Evolutionary conservation across 2,888 invertebrate genomes (phyloP), one percentile per base, ranked within the genome.

Genomic region (Drosophila lutescens): DNA sequence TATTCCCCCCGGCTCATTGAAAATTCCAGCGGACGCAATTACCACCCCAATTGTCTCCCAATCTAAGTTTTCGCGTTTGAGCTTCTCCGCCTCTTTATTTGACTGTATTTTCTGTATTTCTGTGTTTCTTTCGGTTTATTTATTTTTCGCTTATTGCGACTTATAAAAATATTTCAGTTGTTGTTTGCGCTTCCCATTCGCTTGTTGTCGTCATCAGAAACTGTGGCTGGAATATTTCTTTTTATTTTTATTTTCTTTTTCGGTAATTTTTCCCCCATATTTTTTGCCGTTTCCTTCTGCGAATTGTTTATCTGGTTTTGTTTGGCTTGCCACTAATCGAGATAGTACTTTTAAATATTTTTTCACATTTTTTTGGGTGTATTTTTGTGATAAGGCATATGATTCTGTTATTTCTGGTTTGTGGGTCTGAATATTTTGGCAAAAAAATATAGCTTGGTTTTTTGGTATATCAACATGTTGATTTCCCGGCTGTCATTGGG

Each of bases 101-200:
- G 38, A 15, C 20, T 20, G 58, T 59, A 12, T 61, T 67, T 58
- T 57, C 36, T 54, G 55, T 71, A 10, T 78, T 77, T 65, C 47
- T 54, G 51, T 71, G 12, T 76, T 77, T 65, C 47, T 74, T 71
- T 78, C 47, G 30, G 59, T 71, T 73, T 69, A 59, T 81, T 76
- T 78, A 74, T 71, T 75, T 76, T 87, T 74, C 79, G 82, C 82
- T 81, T 86, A 85, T 87, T 86, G 90, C 86, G 89, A 80, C 87
- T 84, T 86, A 80, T 73, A 72, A 74, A 69, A 83, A 62, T 66
- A 62, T 53, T 46, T 20, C 43, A 57, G 44, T 76, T 70, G 53
- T 72, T 79, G 77, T 80, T 86, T 75, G 72, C 68, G 46, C 72
- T 65, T 59, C 55, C 38, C 54, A 20, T 38, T 47, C 41, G 23